Evolutionary conservation across 2,888 invertebrate genomes (phyloP), one percentile per base, ranked within the genome.

Genomic region (Ceriagrion tenellum): DNA sequence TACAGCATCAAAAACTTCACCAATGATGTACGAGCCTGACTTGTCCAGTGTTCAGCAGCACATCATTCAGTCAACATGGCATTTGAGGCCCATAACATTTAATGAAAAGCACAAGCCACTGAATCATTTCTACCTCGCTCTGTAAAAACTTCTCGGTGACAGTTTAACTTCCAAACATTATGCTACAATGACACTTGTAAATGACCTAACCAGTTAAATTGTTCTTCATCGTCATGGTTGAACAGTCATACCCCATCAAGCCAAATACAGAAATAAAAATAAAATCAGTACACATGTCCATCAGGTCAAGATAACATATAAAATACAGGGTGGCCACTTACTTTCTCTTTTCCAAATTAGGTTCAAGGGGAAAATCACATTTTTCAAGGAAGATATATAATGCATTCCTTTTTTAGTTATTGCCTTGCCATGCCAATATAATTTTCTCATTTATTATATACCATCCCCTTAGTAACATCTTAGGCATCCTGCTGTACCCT

Each of bases 11-110:
- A 81, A 81, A 93, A 47, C n/a, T 35, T 69, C 63, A 56, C 47
- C 40, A 81, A 26, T 74, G 93, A 74, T 47, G 40, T n/a, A n/a
- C n/a, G n/a, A n/a, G n/a, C n/a, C n/a, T n/a, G n/a, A n/a, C 63
- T n/a, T 69, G n/a, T 93, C 47, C 8, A 12, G 59, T 88, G 23
- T 35, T 63, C 59, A 40, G 63, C 47, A 93, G 69, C 74, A 93
- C 47, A 93, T 74, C 47, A 93, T 40, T 93, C 74, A 63, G 69
- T 93, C 93, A 93, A 47, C 69, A 55, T 93, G 69, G 47, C 93
- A 40, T n/a, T 35, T 47, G 47, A 13, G 40, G 35, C 55, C 69
- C 40, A 55, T 40, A 47, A 26, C 63, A 91, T 63, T 91, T n/a
- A 47, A n/a, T 55, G 47, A 89, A 89, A 89, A 89, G 89, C 89